A percentile compares a stretch with the other conserved stretches of the same genome.
These are phyloP conservation scores for Sigmodon hispidus DNA, from an alignment of 2,113 vertebrate genomes.

Conservation along the genomic window DNA sequence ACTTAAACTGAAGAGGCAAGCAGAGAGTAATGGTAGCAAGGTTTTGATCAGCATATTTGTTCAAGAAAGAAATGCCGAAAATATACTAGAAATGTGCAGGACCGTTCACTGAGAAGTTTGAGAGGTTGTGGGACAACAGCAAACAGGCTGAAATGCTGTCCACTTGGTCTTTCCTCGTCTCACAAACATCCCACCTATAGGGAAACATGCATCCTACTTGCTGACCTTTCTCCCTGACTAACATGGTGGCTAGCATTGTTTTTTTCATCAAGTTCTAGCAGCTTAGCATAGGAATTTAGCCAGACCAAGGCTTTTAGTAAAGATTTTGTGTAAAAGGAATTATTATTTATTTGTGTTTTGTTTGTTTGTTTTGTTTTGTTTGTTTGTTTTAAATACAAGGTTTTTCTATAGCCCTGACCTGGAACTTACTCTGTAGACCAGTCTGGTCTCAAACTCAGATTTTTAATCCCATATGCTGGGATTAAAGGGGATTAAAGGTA, in stretches of 20 bases:
- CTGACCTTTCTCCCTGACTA: neutral
- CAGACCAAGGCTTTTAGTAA: fast-evolving
- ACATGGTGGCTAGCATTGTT: fast-evolving
- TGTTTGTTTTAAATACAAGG: neutral
- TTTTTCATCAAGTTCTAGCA: fast-evolving
- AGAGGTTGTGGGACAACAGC: neutral
- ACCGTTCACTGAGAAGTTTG: no score
- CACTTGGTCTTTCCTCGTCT: fast-evolving
- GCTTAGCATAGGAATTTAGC: no score
- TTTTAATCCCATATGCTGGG: neutral
- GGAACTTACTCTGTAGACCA: neutral
- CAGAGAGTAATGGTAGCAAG: fast-evolving
- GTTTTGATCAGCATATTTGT: fast-evolving
- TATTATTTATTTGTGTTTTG: neutral
- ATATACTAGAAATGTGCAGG: fast-evolving
- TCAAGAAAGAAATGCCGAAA: neutral
- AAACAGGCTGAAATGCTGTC: neutral
- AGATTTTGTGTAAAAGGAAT: fast-evolving
- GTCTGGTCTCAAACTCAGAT: neutral
- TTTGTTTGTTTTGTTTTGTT: neutral
- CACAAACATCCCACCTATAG: fast-evolving
- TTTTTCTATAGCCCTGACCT: neutral
- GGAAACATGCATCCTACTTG: neutral
- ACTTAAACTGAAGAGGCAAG: neutral
- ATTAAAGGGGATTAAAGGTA: no score